Evolutionary conservation across 2,797 vertebrate species (phyloP).

Genomic region (Anabacerthia variegaticeps): DNA sequence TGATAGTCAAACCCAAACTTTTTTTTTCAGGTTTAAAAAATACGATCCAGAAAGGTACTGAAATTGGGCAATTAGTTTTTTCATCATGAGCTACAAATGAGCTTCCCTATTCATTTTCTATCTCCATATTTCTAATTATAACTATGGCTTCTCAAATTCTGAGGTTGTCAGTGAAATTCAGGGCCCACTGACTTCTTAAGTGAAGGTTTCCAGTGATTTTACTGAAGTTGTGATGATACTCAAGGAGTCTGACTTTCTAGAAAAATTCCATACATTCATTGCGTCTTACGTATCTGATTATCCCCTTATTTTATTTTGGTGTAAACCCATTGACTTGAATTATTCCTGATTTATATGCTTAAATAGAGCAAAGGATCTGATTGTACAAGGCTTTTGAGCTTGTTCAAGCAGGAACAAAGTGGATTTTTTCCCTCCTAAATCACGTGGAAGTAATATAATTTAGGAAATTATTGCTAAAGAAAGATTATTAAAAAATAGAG

Average conservation of each 20-base stretch:
- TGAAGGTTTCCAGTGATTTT: not conserved
- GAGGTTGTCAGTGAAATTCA: not conserved
- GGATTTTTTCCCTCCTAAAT: rapidly evolving
- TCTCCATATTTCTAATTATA: not conserved
- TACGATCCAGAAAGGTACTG: not conserved
- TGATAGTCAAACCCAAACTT: not conserved
- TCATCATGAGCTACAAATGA: not conserved
- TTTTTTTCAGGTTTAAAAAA: not conserved
- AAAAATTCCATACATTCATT: not conserved
- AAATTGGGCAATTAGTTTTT: not conserved
- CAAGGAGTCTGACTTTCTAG: not conserved
- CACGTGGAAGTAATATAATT: not conserved
- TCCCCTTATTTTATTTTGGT: not conserved
- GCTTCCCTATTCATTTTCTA: not conserved
- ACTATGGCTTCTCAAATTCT: not conserved
- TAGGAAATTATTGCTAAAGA: not conserved
- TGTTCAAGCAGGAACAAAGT: not conserved
- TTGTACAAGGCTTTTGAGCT: not conserved
- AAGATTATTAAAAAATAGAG: not conserved
- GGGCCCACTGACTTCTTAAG: not conserved
- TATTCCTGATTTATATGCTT: not conserved
- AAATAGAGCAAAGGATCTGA: not conserved
- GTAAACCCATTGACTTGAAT: not conserved
- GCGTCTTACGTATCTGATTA: not conserved
- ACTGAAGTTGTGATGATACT: not conserved